A percentile compares a stretch with the other conserved stretches of the same genome.
Conservation (phyloP, 2,888 invertebrate species). For the Idaea dimidiata region DNA sequence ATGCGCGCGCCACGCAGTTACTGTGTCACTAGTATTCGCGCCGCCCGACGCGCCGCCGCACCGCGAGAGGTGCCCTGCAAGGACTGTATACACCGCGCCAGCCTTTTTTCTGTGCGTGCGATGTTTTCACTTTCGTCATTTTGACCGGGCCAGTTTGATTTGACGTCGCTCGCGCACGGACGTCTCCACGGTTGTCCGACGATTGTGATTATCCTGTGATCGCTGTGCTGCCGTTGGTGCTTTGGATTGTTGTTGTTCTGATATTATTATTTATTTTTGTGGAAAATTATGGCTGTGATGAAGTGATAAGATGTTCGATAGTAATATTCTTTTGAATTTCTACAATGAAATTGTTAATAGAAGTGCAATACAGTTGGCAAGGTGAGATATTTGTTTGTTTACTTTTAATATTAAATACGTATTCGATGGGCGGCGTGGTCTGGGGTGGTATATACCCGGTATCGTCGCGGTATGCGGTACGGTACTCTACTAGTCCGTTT, state of each 20-base stretch:
- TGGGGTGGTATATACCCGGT: constrained; percentile 22
- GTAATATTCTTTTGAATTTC: constrained; percentile 73
- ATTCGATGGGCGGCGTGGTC: constrained; percentile 42
- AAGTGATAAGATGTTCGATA: constrained; percentile 79
- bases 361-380: constrained; percentile 79
- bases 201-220: constrained; percentile 76
- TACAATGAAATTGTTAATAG: constrained; percentile 79
- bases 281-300: constrained; percentile 76
- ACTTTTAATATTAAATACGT: constrained; percentile 53
- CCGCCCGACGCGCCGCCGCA: background rate
- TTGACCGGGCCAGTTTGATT: constrained; percentile 80
- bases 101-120: constrained; percentile 79
- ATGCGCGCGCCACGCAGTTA: constrained; percentile 75
- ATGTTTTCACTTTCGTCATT: constrained; percentile 81
- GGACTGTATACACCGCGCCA: constrained; percentile 73
- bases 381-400: constrained; percentile 73
- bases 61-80: constrained; percentile 76
- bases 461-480: constrained; percentile 29
- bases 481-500: constrained; percentile 20
- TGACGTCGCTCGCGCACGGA: constrained; percentile 79
- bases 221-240: constrained; percentile 49
- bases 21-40: constrained; percentile 77
- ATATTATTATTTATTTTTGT: constrained; percentile 50
- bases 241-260: constrained; percentile 71
- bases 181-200: constrained; percentile 71